These are phyloP conservation scores for Phragmatobia fuliginosa DNA, from an alignment of 2,888 invertebrate genomes.

Conservation along the genomic window DNA sequence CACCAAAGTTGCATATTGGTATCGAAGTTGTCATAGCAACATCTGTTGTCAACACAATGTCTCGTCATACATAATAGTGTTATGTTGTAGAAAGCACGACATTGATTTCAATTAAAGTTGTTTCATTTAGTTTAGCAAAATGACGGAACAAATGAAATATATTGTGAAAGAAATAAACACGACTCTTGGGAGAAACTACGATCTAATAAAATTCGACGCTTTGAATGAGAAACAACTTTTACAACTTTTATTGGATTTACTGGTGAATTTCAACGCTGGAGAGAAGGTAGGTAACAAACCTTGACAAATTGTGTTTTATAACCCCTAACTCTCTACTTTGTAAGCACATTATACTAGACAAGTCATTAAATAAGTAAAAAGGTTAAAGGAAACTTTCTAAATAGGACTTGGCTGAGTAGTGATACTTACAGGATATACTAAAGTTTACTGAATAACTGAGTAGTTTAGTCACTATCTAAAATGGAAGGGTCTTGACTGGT, in stretches of 20 bases:
- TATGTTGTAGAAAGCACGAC: not conserved
- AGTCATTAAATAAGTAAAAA: not conserved
- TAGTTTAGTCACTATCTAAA: not conserved
- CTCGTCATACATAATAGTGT: not conserved
- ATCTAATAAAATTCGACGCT: constrained; percentile 94
- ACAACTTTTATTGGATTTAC: constrained; percentile 92
- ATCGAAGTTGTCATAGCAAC: constrained; percentile 6
- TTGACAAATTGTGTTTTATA: not conserved
- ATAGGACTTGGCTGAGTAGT: not conserved
- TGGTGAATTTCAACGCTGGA: constrained; percentile 90
- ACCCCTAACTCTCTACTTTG: not conserved
- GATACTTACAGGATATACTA: not conserved
- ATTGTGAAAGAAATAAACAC: constrained; percentile 91
- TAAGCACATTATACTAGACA: not conserved
- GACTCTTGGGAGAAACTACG: constrained; percentile 90
- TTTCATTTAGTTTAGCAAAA: constrained; percentile 54
- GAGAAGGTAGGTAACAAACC: constrained; percentile 81
- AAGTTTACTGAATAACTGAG: not conserved
- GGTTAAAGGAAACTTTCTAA: not conserved
- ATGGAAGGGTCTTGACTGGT: not conserved
- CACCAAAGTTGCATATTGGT: not conserved
- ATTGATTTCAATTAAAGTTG: not conserved
- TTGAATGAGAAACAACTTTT: constrained; percentile 91
- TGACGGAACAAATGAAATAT: constrained; percentile 90
- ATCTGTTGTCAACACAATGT: constrained; percentile 6